Base-by-base conservation (phyloP, 2,888 invertebrate genomes). In the Euplagia quadripunctaria region DNA sequence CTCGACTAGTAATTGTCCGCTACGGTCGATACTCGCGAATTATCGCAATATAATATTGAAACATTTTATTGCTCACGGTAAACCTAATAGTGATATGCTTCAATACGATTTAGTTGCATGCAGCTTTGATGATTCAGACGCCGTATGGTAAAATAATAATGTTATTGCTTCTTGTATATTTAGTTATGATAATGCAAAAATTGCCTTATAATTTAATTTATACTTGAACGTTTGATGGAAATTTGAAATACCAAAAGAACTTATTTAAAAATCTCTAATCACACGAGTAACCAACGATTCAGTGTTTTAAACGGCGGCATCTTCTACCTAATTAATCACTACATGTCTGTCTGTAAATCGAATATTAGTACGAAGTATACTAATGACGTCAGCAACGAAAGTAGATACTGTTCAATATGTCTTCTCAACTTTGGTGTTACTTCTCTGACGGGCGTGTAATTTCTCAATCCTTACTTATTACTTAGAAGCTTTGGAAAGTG, bases 1-100 rank as follows among this genome's bases (percentile, higher is more conserved):
- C 88, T 88, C 85, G 84, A 84, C 82, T 83, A 78, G 86, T 89
- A 88, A 90, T 88, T 86, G 87, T 86, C 82, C 81, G 85, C 81
- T 73, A 85, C 84, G 82, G 80, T 83, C 85, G 78, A 85, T 86
- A 88, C 84, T 86, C 82, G 90, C 89, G 84, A 91, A 91, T 85
- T 88, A 89, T 86, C 82, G 81, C 83, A 81, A 85, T 87, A 86
- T 86, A 87, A 86, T 84, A 83, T 86, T 83, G 83, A 82, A 84
- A 85, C 75, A 79, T 80, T 82, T 85, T 83, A 85, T 83, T 70
- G 77, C 74, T 64, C 64, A 77, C 77, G 78, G 76, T 83, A 74
- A 84, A 83, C 72, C 71, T 76, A 74, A 85, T 85, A 78, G 75
- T 73, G 83, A 74, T 82, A 85, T 84, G 80, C 85, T 83, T 83